Percentiles rank a stretch among this genome's conserved stretches.
phyloP scores from a whole-genome alignment of 2,888 invertebrate genomes.

The Pelosia muscerda region DNA sequence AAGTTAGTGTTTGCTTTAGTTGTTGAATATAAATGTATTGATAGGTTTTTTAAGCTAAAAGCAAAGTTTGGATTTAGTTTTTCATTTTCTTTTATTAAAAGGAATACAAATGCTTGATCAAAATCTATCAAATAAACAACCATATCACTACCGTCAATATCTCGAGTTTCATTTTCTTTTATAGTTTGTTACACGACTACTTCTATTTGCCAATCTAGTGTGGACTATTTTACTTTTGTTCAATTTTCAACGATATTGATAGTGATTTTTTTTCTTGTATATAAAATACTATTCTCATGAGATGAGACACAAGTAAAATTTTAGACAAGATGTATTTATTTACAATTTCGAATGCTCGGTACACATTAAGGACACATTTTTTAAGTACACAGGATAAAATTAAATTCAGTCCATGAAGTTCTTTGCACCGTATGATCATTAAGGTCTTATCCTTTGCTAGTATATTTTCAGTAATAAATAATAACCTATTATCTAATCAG shows the following conservation, averaged over 20 bases:
- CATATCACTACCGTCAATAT: not conserved
- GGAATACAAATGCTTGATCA: not conserved
- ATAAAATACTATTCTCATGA: not conserved
- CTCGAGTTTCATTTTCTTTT: not conserved
- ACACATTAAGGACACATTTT: too few relatives aligned
- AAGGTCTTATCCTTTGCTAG: not conserved
- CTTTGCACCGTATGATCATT: not conserved
- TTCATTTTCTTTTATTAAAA: not conserved
- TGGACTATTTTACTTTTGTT: not conserved
- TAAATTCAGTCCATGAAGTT: not conserved
- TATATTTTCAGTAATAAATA: not conserved
- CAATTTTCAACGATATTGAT: not conserved
- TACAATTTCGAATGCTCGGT: not conserved
- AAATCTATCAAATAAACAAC: not conserved
- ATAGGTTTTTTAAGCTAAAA: slow-evolving; percentile 10
- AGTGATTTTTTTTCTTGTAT: not conserved
- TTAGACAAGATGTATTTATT: too few relatives aligned
- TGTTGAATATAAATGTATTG: slow-evolving; percentile 25
- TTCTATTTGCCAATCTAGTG: not conserved
- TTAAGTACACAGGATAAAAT: not conserved
- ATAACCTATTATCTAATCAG: too few relatives aligned
- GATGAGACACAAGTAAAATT: not conserved
- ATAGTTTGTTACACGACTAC: not conserved
- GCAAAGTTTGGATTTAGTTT: not conserved
- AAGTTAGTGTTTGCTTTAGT: slow-evolving; percentile 55